Base-by-base conservation (phyloP, 2,888 invertebrate genomes). In the Caenorhabditis imperialis region DNA sequence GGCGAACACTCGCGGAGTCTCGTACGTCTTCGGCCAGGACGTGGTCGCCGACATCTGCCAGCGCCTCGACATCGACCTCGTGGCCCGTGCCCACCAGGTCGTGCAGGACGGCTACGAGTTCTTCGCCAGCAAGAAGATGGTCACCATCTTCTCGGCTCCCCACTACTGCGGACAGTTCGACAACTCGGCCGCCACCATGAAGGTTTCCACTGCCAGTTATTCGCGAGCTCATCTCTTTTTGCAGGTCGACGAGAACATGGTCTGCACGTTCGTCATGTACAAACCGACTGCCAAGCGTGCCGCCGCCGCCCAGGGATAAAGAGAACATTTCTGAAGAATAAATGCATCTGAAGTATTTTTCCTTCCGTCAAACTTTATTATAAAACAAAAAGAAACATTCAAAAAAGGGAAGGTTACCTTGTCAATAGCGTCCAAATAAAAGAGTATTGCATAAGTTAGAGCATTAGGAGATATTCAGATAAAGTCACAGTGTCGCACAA, bases 31-130 rank as follows among this genome's bases (percentile, higher is more conserved):
- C 85, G 91, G 91, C 14, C 90, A 90, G 22, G 91, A 91, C 77
- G 89, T 91, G 27, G 90, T 91, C 12, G 85, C 89, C 45, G 88
- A 89, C 45, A 90, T 90, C 79, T 89, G 91, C 47, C 86, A 89
- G 61, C 88, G 88, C 63, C 90, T 91, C 78, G 90, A 90, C 77
- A 88, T 90, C 73, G 90, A 90, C 81, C 86, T 91, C 35, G 89
- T 91, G 60, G 91, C 90, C 14, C 78, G 85, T 18, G 85, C 85
- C 22, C 85, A 85, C 62, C 82, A 80, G 48, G 77, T 90, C 44
- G 91, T 91, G 14, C 91, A 91, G 84, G 91, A 91, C 86, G 91
- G 91, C 18, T 91, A 91, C 86, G 90, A 91, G 85, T 91, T 91
- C 86, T 91, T 91, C 83, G 83, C 84, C 27, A 67, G 70, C 35